These are phyloP conservation scores for Ochotona princeps DNA, from an alignment of 2,113 vertebrate genomes.

Conservation along the genomic window DNA sequence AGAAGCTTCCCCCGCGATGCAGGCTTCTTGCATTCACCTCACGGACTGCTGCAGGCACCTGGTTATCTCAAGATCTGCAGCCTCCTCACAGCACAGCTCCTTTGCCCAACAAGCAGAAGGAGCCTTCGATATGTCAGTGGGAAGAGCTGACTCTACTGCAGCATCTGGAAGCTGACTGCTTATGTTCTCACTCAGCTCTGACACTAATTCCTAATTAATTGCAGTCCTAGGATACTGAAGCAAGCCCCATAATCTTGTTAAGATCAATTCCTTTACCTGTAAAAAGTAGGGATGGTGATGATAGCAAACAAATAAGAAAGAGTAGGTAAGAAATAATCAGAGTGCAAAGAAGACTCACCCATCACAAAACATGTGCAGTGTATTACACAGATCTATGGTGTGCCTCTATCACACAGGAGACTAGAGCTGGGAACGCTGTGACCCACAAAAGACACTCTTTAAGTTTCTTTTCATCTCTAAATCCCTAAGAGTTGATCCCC, in stretches of 20 bases:
- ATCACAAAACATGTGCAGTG: neutral
- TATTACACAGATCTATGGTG: neutral
- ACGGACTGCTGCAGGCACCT: conserved; percentile 40
- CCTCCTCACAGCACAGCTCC: neutral
- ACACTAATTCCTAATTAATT: conserved; percentile 12
- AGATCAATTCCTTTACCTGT: neutral
- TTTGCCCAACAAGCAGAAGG: conserved; percentile 21
- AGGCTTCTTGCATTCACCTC: conserved; percentile 44
- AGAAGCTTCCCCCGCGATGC: neutral
- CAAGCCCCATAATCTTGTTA: neutral
- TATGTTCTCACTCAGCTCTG: neutral
- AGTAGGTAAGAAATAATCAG: neutral
- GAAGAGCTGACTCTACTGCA: neutral
- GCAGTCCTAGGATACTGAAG: neutral
- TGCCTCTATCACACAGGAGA: neutral
- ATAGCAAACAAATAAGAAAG: neutral
- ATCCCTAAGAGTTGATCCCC: neutral
- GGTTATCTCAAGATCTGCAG: neutral
- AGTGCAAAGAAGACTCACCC: neutral
- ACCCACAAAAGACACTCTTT: neutral
- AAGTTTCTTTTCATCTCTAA: neutral
- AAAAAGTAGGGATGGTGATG: neutral
- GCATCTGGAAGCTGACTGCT: neutral
- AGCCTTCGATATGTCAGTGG: neutral
- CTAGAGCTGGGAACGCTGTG: neutral